These are phyloP conservation scores for Pseudochirops cupreus DNA, from an alignment of 2,797 vertebrate genomes.

Conservation along the genomic window DNA sequence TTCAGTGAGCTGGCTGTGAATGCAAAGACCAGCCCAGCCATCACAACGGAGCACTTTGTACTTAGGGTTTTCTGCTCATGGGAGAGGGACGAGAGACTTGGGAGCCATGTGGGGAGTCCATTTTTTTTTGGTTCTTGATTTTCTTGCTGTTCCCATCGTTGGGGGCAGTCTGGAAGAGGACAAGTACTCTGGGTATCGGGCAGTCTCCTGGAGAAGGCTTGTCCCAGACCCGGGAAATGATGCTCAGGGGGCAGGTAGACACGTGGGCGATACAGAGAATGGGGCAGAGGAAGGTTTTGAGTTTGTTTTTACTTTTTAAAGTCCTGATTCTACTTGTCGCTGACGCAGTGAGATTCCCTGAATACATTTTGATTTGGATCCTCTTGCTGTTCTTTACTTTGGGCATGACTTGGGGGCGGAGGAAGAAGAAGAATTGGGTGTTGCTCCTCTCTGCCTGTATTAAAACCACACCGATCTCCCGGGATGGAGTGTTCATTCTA, in stretches of 20 bases:
- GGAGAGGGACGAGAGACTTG: not conserved
- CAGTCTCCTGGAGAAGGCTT: conserved; percentile 2
- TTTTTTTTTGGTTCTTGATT: conserved; percentile 47
- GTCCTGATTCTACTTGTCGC: conserved; percentile 1
- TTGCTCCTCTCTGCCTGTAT: conserved; percentile 31
- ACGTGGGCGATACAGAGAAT: not conserved
- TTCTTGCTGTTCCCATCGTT: conserved; percentile 38
- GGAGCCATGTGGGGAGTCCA: not conserved
- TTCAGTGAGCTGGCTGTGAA: not conserved
- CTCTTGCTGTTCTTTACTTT: conserved; percentile 22
- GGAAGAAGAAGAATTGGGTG: not conserved
- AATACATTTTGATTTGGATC: conserved; percentile 19
- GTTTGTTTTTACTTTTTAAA: not conserved
- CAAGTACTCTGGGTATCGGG: not conserved
- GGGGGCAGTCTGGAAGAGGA: conserved; percentile 24
- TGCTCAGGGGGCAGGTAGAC: conserved; percentile 13
- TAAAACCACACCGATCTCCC: not conserved
- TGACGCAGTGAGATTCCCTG: conserved; percentile 43
- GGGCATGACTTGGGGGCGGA: conserved; percentile 25
- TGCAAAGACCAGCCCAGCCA: not conserved
- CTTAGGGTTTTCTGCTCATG: not conserved
- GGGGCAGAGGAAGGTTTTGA: not conserved
- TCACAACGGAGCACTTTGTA: not conserved
- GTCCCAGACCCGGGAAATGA: conserved; percentile 9
- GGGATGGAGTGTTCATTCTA: not conserved